These are phyloP conservation scores for Eidolon helvum DNA, from an alignment of 2,113 vertebrate species.

Conservation along the genomic window DNA sequence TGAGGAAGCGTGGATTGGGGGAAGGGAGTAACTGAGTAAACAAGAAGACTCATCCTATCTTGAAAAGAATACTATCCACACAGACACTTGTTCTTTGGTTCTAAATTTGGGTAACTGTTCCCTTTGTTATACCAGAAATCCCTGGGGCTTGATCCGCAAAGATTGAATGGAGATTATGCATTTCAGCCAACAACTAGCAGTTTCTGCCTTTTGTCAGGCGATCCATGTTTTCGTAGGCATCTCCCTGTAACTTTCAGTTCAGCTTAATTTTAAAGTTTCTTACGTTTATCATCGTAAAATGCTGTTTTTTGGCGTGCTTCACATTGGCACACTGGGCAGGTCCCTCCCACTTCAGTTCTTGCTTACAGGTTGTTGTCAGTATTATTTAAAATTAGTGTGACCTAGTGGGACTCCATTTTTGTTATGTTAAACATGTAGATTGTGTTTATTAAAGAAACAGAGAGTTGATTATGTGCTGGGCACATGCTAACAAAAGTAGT, in stretches of 20 bases:
- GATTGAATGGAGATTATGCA: not conserved
- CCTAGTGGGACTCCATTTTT: not conserved
- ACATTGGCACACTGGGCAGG: not conserved
- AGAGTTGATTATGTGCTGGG: not conserved
- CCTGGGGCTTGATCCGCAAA: too few species aligned
- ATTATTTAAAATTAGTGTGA: not conserved
- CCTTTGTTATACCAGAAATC: not conserved
- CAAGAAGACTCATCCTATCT: not conserved
- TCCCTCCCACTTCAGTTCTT: not conserved
- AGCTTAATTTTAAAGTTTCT: not conserved
- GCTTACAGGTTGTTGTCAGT: not conserved
- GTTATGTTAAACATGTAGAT: not conserved
- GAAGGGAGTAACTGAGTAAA: not conserved
- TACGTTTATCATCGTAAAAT: not conserved
- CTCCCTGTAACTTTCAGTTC: not conserved
- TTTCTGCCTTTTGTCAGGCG: not conserved
- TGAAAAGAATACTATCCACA: not conserved
- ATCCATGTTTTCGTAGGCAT: not conserved
- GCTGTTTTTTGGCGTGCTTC: not conserved
- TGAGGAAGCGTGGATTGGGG: not conserved
- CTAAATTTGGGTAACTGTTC: not conserved
- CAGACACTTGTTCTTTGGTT: not conserved
- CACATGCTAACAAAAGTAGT: not conserved
- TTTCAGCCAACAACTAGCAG: not conserved
- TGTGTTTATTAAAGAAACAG: not conserved